These are phyloP conservation scores for Geotrypetes seraphini DNA, from an alignment of 2,797 vertebrate species.

Conservation along the genomic window DNA sequence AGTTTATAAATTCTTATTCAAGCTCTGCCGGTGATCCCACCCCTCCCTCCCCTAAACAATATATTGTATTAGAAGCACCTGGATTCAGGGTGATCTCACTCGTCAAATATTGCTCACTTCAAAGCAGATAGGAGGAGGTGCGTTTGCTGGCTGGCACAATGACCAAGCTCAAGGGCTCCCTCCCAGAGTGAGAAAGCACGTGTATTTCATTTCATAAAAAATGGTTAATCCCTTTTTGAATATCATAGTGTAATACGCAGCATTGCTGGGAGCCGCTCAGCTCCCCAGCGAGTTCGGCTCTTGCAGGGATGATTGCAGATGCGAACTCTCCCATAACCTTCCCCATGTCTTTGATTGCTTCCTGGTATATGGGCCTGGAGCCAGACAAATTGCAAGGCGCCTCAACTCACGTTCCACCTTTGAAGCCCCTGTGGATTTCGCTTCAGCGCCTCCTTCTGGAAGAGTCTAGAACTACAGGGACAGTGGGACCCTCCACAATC, in stretches of 20 bases:
- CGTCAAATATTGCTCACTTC: slow-evolving; percentile 13
- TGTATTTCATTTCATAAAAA: too few species aligned
- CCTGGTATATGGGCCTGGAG: neutral
- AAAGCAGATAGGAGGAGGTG: slow-evolving; percentile 15
- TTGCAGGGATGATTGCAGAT: too few species aligned
- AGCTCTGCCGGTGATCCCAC: neutral
- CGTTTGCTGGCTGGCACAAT: neutral
- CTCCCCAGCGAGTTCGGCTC: slow-evolving; percentile 12
- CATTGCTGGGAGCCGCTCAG: slow-evolving; percentile 2
- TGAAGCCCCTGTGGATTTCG: too few species aligned
- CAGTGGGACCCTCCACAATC: too few species aligned
- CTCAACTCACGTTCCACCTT: neutral
- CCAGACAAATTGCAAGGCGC: neutral
- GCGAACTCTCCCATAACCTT: neutral
- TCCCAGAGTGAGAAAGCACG: neutral
- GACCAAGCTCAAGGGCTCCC: slow-evolving; percentile 3
- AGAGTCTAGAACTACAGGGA: fast-evolving
- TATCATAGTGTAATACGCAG: too few species aligned
- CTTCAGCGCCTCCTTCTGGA: fast-evolving
- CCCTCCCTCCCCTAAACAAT: neutral
- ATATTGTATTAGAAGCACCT: slow-evolving; percentile 28
- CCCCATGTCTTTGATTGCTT: neutral
- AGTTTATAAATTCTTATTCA: neutral
- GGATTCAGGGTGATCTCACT: slow-evolving; percentile 25
- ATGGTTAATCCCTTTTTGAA: too few species aligned